Conservation (phyloP, 2,113 vertebrate genomes). For the Phycodurus eques region DNA sequence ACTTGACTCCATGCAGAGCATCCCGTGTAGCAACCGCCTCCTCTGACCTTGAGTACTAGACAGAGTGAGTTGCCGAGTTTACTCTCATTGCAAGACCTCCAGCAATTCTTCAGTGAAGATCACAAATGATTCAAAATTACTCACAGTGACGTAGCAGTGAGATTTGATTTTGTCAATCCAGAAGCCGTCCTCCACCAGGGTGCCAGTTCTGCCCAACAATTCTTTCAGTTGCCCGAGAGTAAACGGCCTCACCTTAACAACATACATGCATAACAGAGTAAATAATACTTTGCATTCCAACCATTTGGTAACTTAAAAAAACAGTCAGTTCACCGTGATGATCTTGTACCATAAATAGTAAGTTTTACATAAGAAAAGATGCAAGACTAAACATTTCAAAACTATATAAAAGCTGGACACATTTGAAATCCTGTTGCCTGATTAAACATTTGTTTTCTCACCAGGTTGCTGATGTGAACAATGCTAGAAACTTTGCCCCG, state of each 20-base stretch:
- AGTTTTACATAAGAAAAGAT: too few species aligned
- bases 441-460: conserved; percentile 58
- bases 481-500: conserved; percentile 83
- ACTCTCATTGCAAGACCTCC: too few species aligned
- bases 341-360: too few species aligned
- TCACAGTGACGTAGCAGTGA: conserved; percentile 89
- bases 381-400: not conserved
- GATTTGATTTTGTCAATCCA: conserved; percentile 96
- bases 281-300: not conserved
- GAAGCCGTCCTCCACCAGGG: conserved; percentile 84
- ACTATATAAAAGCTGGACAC: too few species aligned
- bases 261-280: not conserved
- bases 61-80: not conserved
- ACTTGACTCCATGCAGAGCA: conserved; percentile 88
- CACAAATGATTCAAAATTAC: conserved; percentile 14
- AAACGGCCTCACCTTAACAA: conserved; percentile 84
- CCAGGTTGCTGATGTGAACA: conserved; percentile 88
- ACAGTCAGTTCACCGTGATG: too few species aligned
- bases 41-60: conserved; percentile 81
- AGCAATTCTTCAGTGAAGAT: not conserved
- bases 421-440: not conserved
- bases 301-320: too few species aligned
- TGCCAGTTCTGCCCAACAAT: conserved; percentile 82
- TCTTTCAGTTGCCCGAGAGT: conserved; percentile 89
- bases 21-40: conserved; percentile 83